Evolutionary conservation across 2,797 vertebrate species (phyloP), one percentile per base, ranked within the genome.

Genomic region (Chaetophractus vellerosus): DNA sequence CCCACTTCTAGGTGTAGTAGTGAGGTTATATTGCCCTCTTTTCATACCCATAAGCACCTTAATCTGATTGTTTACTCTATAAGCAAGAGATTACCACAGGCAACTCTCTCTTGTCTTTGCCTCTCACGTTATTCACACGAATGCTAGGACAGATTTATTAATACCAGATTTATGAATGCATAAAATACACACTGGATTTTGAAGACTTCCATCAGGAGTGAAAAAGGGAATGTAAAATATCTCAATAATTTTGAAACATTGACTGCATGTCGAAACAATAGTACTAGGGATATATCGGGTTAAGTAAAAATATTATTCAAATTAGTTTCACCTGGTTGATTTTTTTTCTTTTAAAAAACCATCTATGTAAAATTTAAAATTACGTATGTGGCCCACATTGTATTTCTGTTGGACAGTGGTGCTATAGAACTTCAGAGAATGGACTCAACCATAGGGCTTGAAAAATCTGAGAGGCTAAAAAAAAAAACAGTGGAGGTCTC

Each of bases 281-380:
- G 48, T 59, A 83, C 57, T 89, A 88, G 88, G 31, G 38, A 48
- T 55, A 57, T 41, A 75, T 15, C 79, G 12, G 2, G 33, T 48
- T 90, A 88, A 72, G 57, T 66, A 64, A 80, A 93, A 87, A 48
- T 83, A 68, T 41, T 48, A 88, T 45, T 66, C 38, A 83, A 75
- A 45, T 79, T 16, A 50, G 71, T 90, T 88, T 92, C 16, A 92
- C 11, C 3, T 78, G 7, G 33, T 28, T 87, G 76, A 76, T 75
- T 74, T 72, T 10, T 61, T 72, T 16, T 63, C 38, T 82, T 93
- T 83, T 89, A 90, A 33, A 12, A 88, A 64, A 18, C 26, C 81
- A 45, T 15, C 4, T 63, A 66, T 21, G 68, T 21, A 71, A 74
- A 57, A 31, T 48, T 64, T 66, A 87, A 83, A 71, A 50, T 76